Evolutionary conservation across 2,797 vertebrate species (phyloP), one percentile per base, ranked within the genome.

Genomic region (Rhabdophis nuchalis): DNA sequence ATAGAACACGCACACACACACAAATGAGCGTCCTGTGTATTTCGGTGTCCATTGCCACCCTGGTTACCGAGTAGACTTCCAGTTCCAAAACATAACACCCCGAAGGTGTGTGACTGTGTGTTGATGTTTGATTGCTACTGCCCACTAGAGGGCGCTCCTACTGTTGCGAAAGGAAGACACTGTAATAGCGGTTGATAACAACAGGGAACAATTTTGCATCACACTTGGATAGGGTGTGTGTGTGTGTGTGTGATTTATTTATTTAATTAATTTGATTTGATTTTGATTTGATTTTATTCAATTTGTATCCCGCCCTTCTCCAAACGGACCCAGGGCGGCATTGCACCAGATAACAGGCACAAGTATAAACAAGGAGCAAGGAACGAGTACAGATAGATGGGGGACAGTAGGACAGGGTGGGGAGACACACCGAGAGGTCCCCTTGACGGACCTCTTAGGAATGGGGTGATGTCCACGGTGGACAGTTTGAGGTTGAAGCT

Each of bases 141-240:
- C 50, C 16, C 96, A 95, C 93, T 95, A 97, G 96, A 93, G 96
- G 96, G 96, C 89, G 94, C 95, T 96, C 85, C 36, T 91, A 92
- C 7, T 86, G 88, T 9, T 46, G 27, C 13, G 18, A 46, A 56
- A 56, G 1, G 3, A 12, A 57, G 27, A 25, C 9, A 86, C 5
- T 4, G 14, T 9, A 72, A 4, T 41, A 25, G 13, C 4, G 12
- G 2, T 64, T 64, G 29, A 1, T 7, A 27, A 27, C 27, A 91
- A 25, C 4, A 14, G 6, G 27, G 25, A 27, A 20, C 5, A 52
- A 23, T 52, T 92, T 92, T 60, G 53, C 27, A 3, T 4, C 6
- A 57, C 10, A 18, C 29, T 56, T 20, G 85, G 52, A 41, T 46
- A 46, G 8, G 12, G 2, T n/a, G n/a, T n/a, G n/a, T n/a, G n/a